Evolutionary conservation across 2,888 invertebrate genomes (phyloP).

Genomic region (Papilio elwesi): DNA sequence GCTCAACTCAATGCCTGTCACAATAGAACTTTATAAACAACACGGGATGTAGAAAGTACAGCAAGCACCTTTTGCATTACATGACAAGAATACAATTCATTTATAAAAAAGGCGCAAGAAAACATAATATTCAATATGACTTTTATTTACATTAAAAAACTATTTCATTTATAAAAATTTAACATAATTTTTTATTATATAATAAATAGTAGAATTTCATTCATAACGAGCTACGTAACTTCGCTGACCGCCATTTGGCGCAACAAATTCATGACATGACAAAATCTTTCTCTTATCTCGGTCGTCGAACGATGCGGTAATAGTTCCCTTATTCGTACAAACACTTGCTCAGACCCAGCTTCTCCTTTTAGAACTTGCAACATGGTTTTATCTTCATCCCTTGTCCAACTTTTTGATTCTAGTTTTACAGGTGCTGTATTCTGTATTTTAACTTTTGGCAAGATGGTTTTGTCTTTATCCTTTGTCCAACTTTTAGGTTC

Average conservation of each 20-base stretch:
- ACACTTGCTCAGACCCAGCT: constrained; percentile 85
- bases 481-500: not conserved
- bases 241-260: constrained; percentile 84
- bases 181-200: constrained; percentile 62
- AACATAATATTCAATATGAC: constrained; percentile 48
- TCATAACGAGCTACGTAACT: constrained; percentile 66
- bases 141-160: constrained; percentile 54
- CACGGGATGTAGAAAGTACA: too few species aligned
- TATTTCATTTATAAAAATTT: constrained; percentile 63
- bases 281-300: constrained; percentile 86
- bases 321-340: constrained; percentile 81
- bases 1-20: too few species aligned
- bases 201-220: constrained; percentile 56
- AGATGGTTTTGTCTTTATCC: constrained; percentile 25
- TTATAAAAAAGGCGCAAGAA: constrained; percentile 9
- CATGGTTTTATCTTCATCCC: constrained; percentile 93
- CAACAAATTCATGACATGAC: constrained; percentile 85
- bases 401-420: constrained; percentile 85
- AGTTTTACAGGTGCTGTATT: constrained; percentile 43
- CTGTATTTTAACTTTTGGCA: constrained; percentile 39
- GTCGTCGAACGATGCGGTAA: constrained; percentile 82
- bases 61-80: not conserved
- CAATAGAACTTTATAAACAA: too few species aligned
- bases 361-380: constrained; percentile 90
- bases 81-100: not conserved